phyloP scores from a whole-genome alignment of 1,140 invertebrate genomes.

The Neuroterus valhalla region DNA sequence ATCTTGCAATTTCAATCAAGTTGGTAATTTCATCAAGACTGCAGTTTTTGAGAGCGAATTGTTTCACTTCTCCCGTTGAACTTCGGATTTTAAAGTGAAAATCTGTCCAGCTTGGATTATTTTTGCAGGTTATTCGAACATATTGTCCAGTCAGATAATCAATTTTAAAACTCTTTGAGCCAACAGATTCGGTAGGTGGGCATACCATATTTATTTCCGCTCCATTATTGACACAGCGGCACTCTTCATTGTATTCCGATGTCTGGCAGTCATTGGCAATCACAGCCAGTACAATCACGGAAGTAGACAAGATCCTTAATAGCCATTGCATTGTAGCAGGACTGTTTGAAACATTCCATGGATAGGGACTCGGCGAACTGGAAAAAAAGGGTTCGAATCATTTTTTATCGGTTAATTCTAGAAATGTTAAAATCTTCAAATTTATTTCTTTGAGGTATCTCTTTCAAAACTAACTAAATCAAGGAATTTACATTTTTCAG shows the following conservation, averaged over 20 bases:
- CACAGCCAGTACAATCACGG: too few species aligned
- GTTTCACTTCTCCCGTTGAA: not conserved
- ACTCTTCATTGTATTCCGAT: not conserved
- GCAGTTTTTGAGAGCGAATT: constrained; percentile 45
- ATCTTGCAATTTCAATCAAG: constrained; percentile 52
- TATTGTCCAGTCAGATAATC: not conserved
- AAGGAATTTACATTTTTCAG: too few species aligned
- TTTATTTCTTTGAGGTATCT: too few species aligned
- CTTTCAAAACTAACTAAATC: too few species aligned
- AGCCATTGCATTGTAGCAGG: too few species aligned
- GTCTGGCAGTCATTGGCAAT: not conserved
- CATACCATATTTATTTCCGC: not conserved
- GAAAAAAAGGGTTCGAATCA: too few species aligned
- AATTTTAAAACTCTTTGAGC: not conserved
- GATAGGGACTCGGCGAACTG: too few species aligned
- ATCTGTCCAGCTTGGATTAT: constrained; percentile 5
- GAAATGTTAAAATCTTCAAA: too few species aligned
- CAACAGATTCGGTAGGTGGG: not conserved
- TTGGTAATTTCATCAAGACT: constrained; percentile 54
- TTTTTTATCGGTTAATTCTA: too few species aligned
- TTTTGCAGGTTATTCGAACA: not conserved
- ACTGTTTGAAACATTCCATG: too few species aligned
- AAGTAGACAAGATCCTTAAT: too few species aligned
- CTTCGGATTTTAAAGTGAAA: not conserved
- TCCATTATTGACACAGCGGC: not conserved